A percentile compares a stretch with the other conserved stretches of the same genome.
Conservation (phyloP, 2,888 invertebrate species). For the Eremobia ochroleuca region DNA sequence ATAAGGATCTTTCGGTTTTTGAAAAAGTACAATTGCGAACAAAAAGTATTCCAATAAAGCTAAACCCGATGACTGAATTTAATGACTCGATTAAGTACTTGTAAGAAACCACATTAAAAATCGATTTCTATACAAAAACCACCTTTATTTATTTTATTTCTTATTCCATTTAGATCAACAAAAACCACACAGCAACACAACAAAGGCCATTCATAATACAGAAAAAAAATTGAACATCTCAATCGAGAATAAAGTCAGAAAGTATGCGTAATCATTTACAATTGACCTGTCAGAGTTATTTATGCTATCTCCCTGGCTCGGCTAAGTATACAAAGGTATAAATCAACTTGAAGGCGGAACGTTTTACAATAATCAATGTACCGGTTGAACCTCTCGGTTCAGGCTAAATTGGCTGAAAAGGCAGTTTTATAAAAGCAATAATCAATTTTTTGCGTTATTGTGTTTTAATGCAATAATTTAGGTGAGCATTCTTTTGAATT, state of each 20-base stretch:
- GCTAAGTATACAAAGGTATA: constrained; percentile 75
- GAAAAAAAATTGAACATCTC: constrained; percentile 59
- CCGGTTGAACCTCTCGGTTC: constrained; percentile 58
- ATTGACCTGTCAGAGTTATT: constrained; percentile 84
- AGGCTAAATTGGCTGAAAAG: constrained; percentile 61
- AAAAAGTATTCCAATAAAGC: constrained; percentile 4
- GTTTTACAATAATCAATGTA: constrained; percentile 73
- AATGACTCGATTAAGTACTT: background rate
- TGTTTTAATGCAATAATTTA: background rate
- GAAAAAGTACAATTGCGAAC: constrained; percentile 71
- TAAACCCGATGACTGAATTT: background rate
- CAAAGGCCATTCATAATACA: constrained; percentile 42
- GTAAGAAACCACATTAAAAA: constrained; percentile 22
- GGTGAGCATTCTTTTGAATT: background rate
- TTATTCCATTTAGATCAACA: constrained; percentile 32
- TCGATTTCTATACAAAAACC: constrained; percentile 20
- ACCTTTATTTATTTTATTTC: constrained; percentile 24
- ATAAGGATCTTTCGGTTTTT: constrained; percentile 73
- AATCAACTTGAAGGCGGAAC: constrained; percentile 75
- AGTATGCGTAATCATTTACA: constrained; percentile 79
- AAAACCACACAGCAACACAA: constrained; percentile 52
- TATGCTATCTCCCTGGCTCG: constrained; percentile 73
- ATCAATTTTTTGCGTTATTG: background rate
- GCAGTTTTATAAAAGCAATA: constrained; percentile 29
- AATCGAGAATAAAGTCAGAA: constrained; percentile 61